Evolutionary conservation across 1,140 invertebrate species (phyloP).

Genomic region (Phenacoccus solenopsis): DNA sequence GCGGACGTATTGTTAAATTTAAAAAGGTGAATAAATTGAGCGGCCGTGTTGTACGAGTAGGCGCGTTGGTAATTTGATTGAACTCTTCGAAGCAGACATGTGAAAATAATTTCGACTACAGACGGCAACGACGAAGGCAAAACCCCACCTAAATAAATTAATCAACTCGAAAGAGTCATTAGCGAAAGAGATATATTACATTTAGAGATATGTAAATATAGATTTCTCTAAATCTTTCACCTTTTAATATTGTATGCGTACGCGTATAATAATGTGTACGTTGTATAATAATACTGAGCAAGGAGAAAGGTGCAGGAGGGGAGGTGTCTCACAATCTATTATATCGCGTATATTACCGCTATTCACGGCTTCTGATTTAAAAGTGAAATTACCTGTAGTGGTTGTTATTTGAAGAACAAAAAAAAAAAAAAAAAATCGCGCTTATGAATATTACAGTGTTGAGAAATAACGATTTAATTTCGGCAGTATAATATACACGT

Average conservation of each 20-base stretch:
- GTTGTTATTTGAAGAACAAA: too few relatives aligned
- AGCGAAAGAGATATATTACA: conserved; percentile 1
- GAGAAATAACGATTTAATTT: conserved; percentile 3
- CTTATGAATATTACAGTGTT: not conserved
- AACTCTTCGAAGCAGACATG: too few relatives aligned
- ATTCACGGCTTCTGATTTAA: conserved; percentile 1
- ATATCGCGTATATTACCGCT: not conserved
- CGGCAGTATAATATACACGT: too few relatives aligned
- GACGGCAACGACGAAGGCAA: too few relatives aligned
- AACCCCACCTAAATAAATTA: conserved; percentile 4
- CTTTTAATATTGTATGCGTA: not conserved
- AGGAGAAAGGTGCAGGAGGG: not conserved
- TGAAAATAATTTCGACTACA: too few relatives aligned
- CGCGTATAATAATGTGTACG: not conserved
- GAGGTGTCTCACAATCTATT: not conserved
- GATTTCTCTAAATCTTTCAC: not conserved
- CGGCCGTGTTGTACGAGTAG: too few relatives aligned
- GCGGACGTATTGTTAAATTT: too few relatives aligned
- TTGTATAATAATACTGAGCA: not conserved
- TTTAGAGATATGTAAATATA: conserved; percentile 4
- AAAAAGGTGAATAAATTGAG: too few relatives aligned
- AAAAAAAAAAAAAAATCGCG: not conserved
- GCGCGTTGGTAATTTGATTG: too few relatives aligned
- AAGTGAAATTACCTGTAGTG: not conserved
- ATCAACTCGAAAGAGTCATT: not conserved